Conservation (phyloP, 2,113 vertebrate genomes). For the Narcine bancroftii region DNA sequence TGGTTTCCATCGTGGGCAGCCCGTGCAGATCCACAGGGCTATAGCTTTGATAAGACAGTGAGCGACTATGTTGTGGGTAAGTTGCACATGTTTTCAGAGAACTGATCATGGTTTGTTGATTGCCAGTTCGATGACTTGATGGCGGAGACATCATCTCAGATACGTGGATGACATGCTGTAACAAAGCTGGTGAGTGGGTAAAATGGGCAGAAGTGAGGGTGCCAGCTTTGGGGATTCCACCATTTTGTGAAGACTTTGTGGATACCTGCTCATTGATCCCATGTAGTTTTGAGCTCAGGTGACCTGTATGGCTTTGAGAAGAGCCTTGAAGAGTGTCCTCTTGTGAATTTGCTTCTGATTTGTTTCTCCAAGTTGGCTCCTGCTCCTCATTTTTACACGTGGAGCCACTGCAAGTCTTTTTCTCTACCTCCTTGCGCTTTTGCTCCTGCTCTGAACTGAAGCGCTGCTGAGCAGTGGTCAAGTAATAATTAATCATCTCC, state of each 20-base stretch:
- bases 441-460: conserved; percentile 94
- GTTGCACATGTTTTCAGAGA: conserved; percentile 90
- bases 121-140: conserved; percentile 74
- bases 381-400: conserved; percentile 55
- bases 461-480: conserved; percentile 90
- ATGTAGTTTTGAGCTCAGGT: conserved; percentile 72
- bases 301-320: conserved; percentile 68
- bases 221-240: conserved; percentile 65
- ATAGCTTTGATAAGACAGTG: conserved; percentile 90
- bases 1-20: conserved; percentile 72
- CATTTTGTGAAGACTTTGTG: conserved; percentile 65
- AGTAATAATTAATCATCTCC: conserved; percentile 96
- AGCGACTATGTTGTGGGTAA: conserved; percentile 93
- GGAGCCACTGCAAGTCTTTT: conserved; percentile 52
- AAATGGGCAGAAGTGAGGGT: conserved; percentile 77
- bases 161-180: conserved; percentile 89
- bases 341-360: conserved; percentile 68
- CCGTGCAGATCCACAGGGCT: conserved; percentile 79
- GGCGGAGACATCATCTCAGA: conserved; percentile 77
- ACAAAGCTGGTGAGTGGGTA: conserved; percentile 85
- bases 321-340: conserved; percentile 79
- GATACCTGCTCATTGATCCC: conserved; percentile 75
- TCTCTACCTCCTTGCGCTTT: conserved; percentile 74
- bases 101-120: conserved; percentile 75
- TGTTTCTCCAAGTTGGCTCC: conserved; percentile 57